These are phyloP conservation scores for Steatornis caripensis DNA, from an alignment of 2,113 vertebrate species.

Conservation along the genomic window DNA sequence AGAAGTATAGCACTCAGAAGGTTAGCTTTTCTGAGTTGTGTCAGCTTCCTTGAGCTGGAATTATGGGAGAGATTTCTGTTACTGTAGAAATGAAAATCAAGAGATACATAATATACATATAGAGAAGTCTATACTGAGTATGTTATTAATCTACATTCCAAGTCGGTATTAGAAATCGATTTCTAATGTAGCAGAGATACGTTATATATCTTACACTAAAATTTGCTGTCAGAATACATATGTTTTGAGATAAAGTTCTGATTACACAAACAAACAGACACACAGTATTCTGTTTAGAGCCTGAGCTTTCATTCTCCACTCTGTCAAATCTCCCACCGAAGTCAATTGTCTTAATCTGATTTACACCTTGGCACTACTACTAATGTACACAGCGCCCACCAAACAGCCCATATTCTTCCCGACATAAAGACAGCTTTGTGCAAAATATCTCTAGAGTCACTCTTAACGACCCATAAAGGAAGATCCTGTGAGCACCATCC, in stretches of 20 bases:
- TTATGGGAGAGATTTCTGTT: neutral
- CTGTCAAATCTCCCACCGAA: neutral
- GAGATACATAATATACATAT: neutral
- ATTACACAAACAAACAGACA: neutral
- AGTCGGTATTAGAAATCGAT: neutral
- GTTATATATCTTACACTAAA: neutral
- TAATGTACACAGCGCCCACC: neutral
- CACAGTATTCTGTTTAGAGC: neutral
- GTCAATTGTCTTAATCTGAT: neutral
- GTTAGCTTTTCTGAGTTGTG: neutral
- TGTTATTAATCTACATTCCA: neutral
- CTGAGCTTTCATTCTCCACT: neutral
- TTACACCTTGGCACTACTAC: neutral
- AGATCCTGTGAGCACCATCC: rapidly evolving
- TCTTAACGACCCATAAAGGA: neutral
- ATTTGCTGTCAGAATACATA: neutral
- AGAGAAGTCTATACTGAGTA: neutral
- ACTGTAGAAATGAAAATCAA: neutral
- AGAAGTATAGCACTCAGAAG: neutral
- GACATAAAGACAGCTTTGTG: neutral
- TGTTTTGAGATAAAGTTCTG: neutral
- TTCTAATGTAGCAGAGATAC: neutral
- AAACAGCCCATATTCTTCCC: neutral
- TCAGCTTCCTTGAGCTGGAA: neutral
- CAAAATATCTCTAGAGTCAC: neutral